phyloP scores from a whole-genome alignment of 1,140 invertebrate species.

The Bombus sylvicola region DNA sequence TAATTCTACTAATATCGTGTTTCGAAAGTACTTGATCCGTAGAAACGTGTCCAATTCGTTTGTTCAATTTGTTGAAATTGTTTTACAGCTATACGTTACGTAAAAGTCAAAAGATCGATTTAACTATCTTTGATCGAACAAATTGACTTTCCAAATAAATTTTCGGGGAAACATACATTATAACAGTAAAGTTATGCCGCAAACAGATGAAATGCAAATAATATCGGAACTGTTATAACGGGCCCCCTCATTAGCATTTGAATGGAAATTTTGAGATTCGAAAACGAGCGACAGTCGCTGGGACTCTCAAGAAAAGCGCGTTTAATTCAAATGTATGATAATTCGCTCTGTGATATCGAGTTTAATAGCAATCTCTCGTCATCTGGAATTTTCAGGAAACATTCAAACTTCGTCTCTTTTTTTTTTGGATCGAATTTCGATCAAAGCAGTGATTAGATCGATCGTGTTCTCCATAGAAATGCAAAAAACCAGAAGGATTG shows the following conservation, averaged over 20 bases:
- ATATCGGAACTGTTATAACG: neutral
- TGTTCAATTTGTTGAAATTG: neutral
- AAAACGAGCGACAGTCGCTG: neutral
- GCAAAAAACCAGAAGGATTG: neutral
- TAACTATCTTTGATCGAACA: neutral
- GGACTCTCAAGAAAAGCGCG: neutral
- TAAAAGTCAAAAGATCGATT: neutral
- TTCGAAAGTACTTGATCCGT: neutral
- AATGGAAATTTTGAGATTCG: conserved; percentile 9
- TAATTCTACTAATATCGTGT: neutral
- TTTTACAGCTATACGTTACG: no score
- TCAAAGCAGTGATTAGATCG: conserved; percentile 17
- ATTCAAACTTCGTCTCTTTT: neutral
- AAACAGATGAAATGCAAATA: neutral
- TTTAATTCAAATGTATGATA: conserved; percentile 51
- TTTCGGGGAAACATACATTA: neutral
- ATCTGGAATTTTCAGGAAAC: neutral
- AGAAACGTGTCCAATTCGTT: neutral
- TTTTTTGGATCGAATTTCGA: neutral
- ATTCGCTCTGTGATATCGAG: conserved; percentile 10
- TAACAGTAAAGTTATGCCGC: neutral
- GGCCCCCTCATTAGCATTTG: neutral
- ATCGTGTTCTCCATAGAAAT: neutral
- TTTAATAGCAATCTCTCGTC: conserved; percentile 9
- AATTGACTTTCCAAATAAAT: neutral